Evolutionary conservation across 2,113 vertebrate genomes (phyloP).

Genomic region (Neotoma lepida): DNA sequence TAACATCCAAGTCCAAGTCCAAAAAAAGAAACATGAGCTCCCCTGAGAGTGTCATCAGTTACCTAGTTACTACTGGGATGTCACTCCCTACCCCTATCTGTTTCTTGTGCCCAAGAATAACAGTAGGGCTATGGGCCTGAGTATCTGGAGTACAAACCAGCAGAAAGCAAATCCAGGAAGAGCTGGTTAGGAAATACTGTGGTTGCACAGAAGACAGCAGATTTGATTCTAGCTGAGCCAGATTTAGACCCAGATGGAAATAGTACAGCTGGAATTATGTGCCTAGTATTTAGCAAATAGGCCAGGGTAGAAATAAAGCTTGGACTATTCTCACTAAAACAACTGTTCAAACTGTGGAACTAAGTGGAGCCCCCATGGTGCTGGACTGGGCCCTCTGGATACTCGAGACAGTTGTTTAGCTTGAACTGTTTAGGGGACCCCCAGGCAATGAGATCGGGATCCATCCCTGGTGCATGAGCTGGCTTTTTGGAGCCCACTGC

Average conservation of each 20-base stretch:
- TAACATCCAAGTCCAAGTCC: fast-evolving
- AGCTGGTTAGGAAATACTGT: neutral
- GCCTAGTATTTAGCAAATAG: neutral
- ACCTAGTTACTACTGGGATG: neutral
- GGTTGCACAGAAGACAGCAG: neutral
- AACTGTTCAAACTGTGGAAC: neutral
- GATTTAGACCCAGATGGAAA: neutral
- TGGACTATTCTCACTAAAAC: neutral
- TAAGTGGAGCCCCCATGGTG: no score
- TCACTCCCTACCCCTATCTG: neutral
- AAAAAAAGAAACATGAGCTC: neutral
- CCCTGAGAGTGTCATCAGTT: no score
- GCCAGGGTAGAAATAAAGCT: neutral
- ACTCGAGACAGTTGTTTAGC: no score
- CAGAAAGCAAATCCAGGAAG: neutral
- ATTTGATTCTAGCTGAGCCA: neutral
- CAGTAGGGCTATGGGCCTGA: neutral
- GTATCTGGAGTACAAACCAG: neutral
- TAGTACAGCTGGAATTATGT: neutral
- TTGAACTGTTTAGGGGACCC: no score
- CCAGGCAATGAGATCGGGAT: no score
- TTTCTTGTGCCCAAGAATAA: neutral
- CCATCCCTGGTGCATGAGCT: no score
- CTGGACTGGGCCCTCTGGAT: no score
- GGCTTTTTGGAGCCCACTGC: no score